Evolutionary conservation across 2,113 vertebrate species (phyloP).

Genomic region (Ailurus styani): DNA sequence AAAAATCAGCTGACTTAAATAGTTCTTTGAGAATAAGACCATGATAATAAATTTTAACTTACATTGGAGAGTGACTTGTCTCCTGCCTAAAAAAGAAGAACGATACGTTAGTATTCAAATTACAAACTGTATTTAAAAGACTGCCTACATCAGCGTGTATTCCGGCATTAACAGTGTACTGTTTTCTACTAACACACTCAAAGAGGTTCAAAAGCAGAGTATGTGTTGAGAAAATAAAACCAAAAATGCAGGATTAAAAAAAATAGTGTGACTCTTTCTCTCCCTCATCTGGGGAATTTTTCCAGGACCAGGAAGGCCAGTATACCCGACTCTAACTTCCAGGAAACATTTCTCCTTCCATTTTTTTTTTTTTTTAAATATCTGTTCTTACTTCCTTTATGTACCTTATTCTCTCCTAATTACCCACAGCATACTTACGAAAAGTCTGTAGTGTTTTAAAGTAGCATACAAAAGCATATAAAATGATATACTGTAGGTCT

Average conservation of each 20-base stretch:
- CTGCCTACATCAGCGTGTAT: not conserved
- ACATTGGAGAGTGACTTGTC: constrained; percentile 94
- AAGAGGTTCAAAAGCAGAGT: not conserved
- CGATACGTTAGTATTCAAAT: not conserved
- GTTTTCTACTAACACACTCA: not conserved
- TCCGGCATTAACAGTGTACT: not conserved
- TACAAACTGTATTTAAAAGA: not conserved
- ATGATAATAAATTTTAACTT: constrained; percentile 80
- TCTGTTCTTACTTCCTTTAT: not conserved
- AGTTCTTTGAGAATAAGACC: constrained; percentile 1
- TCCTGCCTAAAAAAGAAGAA: constrained; percentile 86
- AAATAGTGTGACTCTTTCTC: not conserved
- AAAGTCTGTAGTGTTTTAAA: not conserved
- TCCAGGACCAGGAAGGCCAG: not conserved
- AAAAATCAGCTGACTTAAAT: not conserved
- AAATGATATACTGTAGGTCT: not conserved
- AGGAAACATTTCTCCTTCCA: not conserved
- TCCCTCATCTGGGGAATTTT: not conserved
- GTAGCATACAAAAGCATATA: not conserved
- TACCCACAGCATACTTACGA: not conserved
- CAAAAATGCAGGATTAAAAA: not conserved
- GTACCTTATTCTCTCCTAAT: not conserved
- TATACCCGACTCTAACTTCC: not conserved
- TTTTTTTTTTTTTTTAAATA: not conserved
- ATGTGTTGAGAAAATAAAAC: not conserved